Conservation (phyloP, 2,113 vertebrate genomes). For the Anolis sagrei region DNA sequence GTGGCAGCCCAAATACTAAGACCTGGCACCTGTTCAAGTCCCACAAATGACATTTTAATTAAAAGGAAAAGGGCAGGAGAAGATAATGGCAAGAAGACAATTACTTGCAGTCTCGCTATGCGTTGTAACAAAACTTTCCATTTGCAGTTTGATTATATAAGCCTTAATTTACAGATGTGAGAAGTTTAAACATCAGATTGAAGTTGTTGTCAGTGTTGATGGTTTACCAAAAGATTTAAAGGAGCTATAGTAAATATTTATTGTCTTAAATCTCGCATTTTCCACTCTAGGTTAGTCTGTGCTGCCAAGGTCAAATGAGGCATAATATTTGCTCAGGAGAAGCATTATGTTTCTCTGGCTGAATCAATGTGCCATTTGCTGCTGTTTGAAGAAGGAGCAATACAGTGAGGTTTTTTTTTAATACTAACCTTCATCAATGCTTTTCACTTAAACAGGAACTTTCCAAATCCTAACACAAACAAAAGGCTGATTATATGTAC, state of each 20-base stretch:
- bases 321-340: slow-evolving; percentile 54
- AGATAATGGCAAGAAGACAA: background rate
- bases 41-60: slow-evolving; percentile 30
- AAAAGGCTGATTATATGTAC: slow-evolving; percentile 47
- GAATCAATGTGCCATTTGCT: slow-evolving; percentile 51
- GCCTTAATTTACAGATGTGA: slow-evolving; percentile 13
- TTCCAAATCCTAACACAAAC: slow-evolving; percentile 55
- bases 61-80: background rate
- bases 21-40: background rate
- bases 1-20: background rate
- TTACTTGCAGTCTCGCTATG: background rate
- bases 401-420: slow-evolving; percentile 6
- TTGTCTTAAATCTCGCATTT: slow-evolving; percentile 56
- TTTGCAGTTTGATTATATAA: slow-evolving; percentile 3
- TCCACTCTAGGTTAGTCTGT: slow-evolving; percentile 49
- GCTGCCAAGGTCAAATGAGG: slow-evolving; percentile 49
- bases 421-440: slow-evolving; percentile 52
- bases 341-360: slow-evolving; percentile 35
- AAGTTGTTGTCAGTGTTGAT: slow-evolving; percentile 36
- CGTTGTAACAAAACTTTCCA: background rate
- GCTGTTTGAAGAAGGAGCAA: slow-evolving; percentile 40
- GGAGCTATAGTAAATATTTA: slow-evolving; percentile 53
- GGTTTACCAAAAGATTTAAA: slow-evolving; percentile 59
- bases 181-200: slow-evolving; percentile 37
- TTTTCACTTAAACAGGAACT: slow-evolving; percentile 54